Evolutionary conservation across 2,888 invertebrate species (phyloP).

Genomic region (Steinernema carpocapsae): DNA sequence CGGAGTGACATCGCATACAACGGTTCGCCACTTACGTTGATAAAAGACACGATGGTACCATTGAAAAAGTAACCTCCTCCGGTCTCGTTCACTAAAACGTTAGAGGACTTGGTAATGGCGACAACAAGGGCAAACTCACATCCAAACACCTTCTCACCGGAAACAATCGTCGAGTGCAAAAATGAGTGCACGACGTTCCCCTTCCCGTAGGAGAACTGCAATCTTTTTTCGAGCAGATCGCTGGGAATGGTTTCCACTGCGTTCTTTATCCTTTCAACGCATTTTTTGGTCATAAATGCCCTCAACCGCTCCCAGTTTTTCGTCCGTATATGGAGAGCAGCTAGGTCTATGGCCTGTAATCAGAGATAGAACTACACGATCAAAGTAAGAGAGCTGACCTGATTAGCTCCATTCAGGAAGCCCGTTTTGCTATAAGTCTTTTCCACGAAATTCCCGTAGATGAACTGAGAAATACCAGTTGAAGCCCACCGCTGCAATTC

Average conservation of each 20-base stretch:
- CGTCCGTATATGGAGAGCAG: neutral
- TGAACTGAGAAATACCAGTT: neutral
- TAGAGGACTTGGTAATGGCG: no score
- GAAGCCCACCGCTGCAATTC: slow-evolving; percentile 19
- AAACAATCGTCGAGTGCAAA: slow-evolving; percentile 18
- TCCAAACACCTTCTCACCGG: slow-evolving; percentile 3
- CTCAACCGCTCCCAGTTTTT: slow-evolving; percentile 3
- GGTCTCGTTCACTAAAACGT: slow-evolving; percentile 7
- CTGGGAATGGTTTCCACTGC: neutral
- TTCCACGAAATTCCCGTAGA: neutral
- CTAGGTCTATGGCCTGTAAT: slow-evolving; percentile 12
- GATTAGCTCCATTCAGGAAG: slow-evolving; percentile 15
- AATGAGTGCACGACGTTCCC: slow-evolving; percentile 15
- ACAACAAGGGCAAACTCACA: no score
- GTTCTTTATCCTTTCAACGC: neutral
- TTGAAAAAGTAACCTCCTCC: neutral
- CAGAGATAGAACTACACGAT: neutral
- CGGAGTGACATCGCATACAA: neutral
- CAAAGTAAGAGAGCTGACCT: neutral
- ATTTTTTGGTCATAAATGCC: slow-evolving; percentile 9
- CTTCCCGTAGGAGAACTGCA: slow-evolving; percentile 6
- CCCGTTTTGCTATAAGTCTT: slow-evolving; percentile 6
- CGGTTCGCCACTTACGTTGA: slow-evolving; percentile 7
- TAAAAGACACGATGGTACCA: slow-evolving; percentile 10
- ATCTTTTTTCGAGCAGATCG: neutral